Evolutionary conservation across 37 sponge, comb jelly and placozoan genomes (phyloP), one percentile per base, ranked within the genome.

Genomic region (Ianthella basta): DNA sequence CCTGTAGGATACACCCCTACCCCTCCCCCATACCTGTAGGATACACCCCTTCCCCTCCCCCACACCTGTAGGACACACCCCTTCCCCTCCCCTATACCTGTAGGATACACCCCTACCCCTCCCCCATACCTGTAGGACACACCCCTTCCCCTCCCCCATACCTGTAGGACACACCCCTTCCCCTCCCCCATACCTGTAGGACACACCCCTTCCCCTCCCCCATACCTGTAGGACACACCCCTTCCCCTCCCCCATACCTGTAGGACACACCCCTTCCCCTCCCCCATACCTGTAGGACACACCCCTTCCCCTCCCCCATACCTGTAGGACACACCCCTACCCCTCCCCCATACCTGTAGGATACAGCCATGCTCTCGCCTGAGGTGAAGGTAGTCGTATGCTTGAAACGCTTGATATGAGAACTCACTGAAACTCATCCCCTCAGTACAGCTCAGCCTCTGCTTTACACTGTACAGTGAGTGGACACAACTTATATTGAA

Each of bases 351-450:
- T 82, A 87, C 94, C 86, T 93, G 95, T 18, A 92, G 33, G 59
- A 82, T 60, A 80, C 93, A 92, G 86, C 81, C 67, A 81, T 88
- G 50, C 4, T 88, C 81, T 69, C 23, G 74, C 67, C 86, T 54
- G 3, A 95, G 85, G 27, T 89, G 87, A 23, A 91, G 87, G 81
- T 92, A 95, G 65, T 95, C 96, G 37, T 87, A 90, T 20, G 89
- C 91, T 80, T 95, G 96, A 55, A 95, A 88, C 15, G 82, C 53
- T 15, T 88, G 93, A 50, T 95, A 95, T 36, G 87, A 86, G 83
- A 95, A 95, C 59, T 95, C 96, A 16, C 84, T 56, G 59, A 85
- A 91, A 72, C 82, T 89, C 83, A 95, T 85, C 10, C 96, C 96
- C 39, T 92, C 88, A 0, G 82, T 69, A 36, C 70, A 12, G 10